phyloP scores from a whole-genome alignment of 1,140 invertebrate species.

The Drosophila chauvacae region DNA sequence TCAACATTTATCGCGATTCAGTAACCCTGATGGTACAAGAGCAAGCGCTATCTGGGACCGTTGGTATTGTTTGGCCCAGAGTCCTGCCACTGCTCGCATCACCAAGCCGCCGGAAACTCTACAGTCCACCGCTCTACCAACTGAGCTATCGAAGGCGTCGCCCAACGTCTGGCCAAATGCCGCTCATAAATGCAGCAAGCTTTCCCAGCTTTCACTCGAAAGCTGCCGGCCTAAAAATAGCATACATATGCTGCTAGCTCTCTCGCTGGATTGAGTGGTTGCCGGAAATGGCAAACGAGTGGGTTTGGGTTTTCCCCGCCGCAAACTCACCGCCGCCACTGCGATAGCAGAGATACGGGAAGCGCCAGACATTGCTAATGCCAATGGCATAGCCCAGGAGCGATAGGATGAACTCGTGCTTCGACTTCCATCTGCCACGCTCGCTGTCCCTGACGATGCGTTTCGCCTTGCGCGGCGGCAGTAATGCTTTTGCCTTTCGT shows the following conservation, averaged over 20 bases:
- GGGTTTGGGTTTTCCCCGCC: background rate
- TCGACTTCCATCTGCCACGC: constrained; percentile 87
- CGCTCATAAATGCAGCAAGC: constrained; percentile 27
- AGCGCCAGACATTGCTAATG: constrained; percentile 93
- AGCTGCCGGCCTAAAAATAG: constrained; percentile 65
- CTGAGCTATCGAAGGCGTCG: constrained; percentile 91
- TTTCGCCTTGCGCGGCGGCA: constrained; percentile 12
- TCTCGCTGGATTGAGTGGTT: background rate
- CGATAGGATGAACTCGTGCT: constrained; percentile 90
- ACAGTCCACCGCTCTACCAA: constrained; percentile 95
- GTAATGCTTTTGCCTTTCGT: no score
- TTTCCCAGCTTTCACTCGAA: constrained; percentile 72
- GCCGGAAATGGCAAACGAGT: constrained; percentile 1
- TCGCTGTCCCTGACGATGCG: constrained; percentile 63
- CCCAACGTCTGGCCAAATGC: constrained; percentile 24
- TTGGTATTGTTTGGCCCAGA: constrained; percentile 57
- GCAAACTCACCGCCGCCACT: constrained; percentile 84
- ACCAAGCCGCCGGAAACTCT: constrained; percentile 85
- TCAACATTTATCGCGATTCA: constrained; percentile 58
- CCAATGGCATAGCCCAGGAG: constrained; percentile 91
- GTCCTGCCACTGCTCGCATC: constrained; percentile 55
- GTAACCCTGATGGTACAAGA: constrained; percentile 57
- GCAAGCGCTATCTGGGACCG: constrained; percentile 55
- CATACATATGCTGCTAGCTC: constrained; percentile 18
- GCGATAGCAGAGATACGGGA: constrained; percentile 91